Conservation (phyloP, 1,140 invertebrate species). For the Riptortus pedestris region DNA sequence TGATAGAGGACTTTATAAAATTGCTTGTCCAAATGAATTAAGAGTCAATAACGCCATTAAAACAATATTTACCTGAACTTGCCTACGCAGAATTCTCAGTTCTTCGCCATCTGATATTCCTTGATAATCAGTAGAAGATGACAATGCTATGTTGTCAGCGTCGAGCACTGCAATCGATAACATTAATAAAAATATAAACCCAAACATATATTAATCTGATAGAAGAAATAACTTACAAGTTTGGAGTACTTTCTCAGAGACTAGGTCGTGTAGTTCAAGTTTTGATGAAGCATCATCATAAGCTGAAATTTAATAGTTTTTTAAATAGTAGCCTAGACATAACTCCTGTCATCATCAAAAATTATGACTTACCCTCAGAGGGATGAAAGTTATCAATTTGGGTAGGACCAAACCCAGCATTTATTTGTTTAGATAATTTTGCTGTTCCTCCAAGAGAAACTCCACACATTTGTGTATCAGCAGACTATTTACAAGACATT, state of each 20-base stretch:
- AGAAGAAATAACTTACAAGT: neutral
- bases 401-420: conserved; percentile 27
- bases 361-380: neutral
- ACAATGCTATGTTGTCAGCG: neutral
- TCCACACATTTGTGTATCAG: conserved; percentile 33
- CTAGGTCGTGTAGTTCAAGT: neutral
- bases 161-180: neutral
- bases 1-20: no score
- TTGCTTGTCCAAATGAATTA: no score
- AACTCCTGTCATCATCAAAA: no score
- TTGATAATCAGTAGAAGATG: neutral
- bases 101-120: conserved; percentile 30
- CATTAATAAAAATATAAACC: no score
- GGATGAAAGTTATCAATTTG: conserved; percentile 25
- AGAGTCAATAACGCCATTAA: no score
- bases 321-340: no score
- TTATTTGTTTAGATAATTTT: conserved; percentile 26
- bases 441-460: conserved; percentile 36
- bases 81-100: conserved; percentile 31
- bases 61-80: conserved; percentile 21
- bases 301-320: no score
- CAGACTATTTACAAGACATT: conserved; percentile 10
- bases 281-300: neutral
- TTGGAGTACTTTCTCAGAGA: neutral
- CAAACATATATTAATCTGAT: no score